These are phyloP conservation scores for Chelonia mydas DNA, from an alignment of 2,797 vertebrate genomes.

Conservation along the genomic window DNA sequence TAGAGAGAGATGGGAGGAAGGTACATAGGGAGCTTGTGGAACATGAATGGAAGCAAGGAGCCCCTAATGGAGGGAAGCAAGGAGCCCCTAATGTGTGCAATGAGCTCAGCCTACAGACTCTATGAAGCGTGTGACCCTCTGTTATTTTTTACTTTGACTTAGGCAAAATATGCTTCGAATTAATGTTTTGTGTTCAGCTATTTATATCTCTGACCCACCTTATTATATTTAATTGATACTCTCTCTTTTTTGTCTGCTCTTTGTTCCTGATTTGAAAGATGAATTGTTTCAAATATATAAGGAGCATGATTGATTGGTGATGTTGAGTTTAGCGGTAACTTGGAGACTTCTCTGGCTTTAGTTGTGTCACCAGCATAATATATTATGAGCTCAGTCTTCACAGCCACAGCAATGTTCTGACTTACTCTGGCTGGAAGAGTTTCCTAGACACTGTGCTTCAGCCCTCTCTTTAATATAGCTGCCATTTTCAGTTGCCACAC, in stretches of 20 bases:
- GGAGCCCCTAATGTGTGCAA: neutral
- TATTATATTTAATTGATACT: neutral
- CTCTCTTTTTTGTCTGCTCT: neutral
- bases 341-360: neutral
- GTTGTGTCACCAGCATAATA: neutral
- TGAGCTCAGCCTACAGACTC: neutral
- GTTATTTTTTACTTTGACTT: neutral
- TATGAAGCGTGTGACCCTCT: neutral
- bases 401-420: neutral
- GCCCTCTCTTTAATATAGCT: neutral
- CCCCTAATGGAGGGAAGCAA: neutral
- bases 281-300: neutral
- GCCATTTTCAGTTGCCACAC: neutral
- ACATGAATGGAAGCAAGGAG: neutral
- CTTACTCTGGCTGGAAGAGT: neutral
- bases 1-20: neutral
- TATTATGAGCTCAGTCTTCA: neutral
- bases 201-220: neutral
- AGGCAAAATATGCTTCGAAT: rapidly evolving
- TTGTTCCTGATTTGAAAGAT: neutral
- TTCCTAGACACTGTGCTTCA: neutral
- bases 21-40: neutral
- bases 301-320: neutral
- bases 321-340: neutral
- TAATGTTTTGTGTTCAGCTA: rapidly evolving